These are phyloP conservation scores for Drosophila micromelanica DNA, from an alignment of 1,140 invertebrate species.

Conservation along the genomic window DNA sequence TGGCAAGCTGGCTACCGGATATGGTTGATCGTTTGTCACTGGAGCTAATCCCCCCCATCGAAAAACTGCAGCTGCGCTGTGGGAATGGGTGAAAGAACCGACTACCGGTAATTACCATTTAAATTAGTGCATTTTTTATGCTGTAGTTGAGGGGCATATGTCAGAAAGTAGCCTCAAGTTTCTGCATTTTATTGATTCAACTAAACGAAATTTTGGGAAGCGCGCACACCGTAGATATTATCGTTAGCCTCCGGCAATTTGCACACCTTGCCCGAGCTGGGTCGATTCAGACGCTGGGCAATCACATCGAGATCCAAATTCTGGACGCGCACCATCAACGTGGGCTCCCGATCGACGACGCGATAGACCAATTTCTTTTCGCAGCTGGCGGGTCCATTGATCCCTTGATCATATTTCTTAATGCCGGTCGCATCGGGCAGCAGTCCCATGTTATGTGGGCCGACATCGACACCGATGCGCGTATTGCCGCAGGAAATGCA, in stretches of 20 bases:
- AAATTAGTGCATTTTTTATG: conserved; percentile 77
- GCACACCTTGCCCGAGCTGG: conserved; percentile 55
- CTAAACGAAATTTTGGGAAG: conserved; percentile 12
- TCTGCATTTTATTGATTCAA: conserved; percentile 41
- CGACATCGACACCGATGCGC: conserved; percentile 58
- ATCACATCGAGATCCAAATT: conserved; percentile 61
- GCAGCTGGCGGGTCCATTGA: conserved; percentile 19
- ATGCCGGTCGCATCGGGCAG: conserved; percentile 41
- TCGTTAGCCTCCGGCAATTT: conserved; percentile 72
- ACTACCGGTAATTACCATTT: conserved; percentile 66
- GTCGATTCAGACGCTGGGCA: conserved; percentile 53
- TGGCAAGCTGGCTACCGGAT: conserved; percentile 68
- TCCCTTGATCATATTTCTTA: neutral
- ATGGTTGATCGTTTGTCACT: conserved; percentile 80
- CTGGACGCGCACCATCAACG: conserved; percentile 62
- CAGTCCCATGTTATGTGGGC: conserved; percentile 40
- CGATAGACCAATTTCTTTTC: conserved; percentile 47
- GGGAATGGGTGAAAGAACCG: neutral
- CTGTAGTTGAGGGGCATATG: too few species aligned
- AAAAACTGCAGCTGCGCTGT: conserved; percentile 12
- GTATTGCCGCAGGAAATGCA: conserved; percentile 65
- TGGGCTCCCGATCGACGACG: conserved; percentile 60
- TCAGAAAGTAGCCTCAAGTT: too few species aligned
- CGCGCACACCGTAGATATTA: conserved; percentile 61
- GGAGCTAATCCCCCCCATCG: conserved; percentile 41